Base-by-base conservation (phyloP, 2,113 vertebrate species). In the Manacus vitellinus region DNA sequence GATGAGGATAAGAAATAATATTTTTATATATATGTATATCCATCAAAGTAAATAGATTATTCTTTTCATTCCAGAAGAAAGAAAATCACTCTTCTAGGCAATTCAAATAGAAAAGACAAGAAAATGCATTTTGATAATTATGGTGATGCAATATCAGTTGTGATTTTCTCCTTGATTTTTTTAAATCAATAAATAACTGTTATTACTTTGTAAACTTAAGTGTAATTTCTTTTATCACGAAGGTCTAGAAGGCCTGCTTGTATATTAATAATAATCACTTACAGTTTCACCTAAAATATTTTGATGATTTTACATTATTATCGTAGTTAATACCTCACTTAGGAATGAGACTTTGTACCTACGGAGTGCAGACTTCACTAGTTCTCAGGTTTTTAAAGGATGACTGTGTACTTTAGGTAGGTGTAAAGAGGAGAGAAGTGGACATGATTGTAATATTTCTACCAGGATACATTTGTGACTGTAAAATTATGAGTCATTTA, bases 1-100 rank as follows among this genome's bases (percentile, higher is more conserved):
- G 56, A 93, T 94, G 91, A 95, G 59, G 30, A 87, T 89, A 62
- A 74, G 33, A 94, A 92, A 81, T 13, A 12, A 2, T 22, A 62
- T 31, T 90, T 89, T 91, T 23, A 31, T 87, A 17, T 89, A 77
- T 85, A 77, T 84, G 19, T 84, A 25, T 87, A 94, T 84, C 19
- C 20, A 59, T 56, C 27, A 75, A 83, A 75, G 14, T 80, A 93
- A 97, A 75, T 30, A 82, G 24, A 66, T 10, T 7, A 10, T 52
- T n/a, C 72, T 51, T 66, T 93, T 90, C 25, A 80, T 95, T 96
- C 65, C 8, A 79, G 92, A 80, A 76, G 18, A 95, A 76, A 41
- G 21, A 92, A 61, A 16, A 84, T 79, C 1, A 88, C 16, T 47
- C 86, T 58, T 87, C 62, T 56, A 8, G 30, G 56, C 22, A 70